A percentile compares a stretch with the other conserved stretches of the same genome.
Conservation (phyloP, 1,140 invertebrate genomes). For the Delia radicum region DNA sequence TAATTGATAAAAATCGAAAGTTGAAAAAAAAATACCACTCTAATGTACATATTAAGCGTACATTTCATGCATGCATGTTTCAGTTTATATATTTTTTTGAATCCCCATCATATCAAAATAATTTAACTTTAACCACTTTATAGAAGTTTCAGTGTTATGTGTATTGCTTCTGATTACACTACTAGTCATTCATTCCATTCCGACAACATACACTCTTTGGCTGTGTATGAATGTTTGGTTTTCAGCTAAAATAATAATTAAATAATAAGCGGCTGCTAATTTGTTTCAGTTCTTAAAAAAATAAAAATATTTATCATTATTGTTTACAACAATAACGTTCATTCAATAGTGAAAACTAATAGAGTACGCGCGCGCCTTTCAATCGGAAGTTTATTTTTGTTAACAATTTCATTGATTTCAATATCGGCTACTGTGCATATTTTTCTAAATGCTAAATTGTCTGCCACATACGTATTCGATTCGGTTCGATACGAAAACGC, state of each 20-base stretch:
- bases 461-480: too few relatives aligned
- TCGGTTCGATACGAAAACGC: background rate
- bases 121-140: background rate
- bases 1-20: too few relatives aligned
- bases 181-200: background rate
- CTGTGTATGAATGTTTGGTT: background rate
- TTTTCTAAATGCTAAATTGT: background rate
- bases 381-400: background rate
- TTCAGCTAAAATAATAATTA: slow-evolving; percentile 2
- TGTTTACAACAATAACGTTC: background rate
- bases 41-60: too few relatives aligned
- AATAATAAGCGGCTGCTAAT: slow-evolving; percentile 1
- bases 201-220: background rate
- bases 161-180: background rate
- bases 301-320: background rate
- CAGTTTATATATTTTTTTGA: background rate
- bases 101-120: background rate
- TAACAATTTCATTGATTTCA: background rate
- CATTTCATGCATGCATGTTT: too few relatives aligned
- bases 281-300: background rate
- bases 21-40: too few relatives aligned
- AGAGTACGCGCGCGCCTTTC: background rate
- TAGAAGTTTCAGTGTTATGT: background rate
- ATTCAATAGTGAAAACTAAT: background rate
- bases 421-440: background rate